Conservation (phyloP, 2,888 invertebrate genomes). For the Neoaliturus tenellus region DNA sequence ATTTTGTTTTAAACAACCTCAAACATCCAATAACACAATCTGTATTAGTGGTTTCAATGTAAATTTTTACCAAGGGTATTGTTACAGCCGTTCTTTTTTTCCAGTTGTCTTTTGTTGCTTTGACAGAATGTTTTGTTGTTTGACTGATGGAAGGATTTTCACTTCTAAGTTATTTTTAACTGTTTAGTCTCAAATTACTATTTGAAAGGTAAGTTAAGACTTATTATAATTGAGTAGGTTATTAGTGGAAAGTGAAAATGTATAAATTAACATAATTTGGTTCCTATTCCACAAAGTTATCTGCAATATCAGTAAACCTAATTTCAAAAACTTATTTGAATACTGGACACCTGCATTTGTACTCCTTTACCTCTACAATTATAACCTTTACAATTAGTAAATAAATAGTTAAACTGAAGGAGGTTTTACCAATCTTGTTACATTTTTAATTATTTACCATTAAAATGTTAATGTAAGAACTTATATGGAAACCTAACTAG, state of each 20-base stretch:
- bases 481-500: not conserved
- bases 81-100: not conserved
- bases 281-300: not conserved
- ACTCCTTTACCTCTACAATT: no score
- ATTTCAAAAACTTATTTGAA: not conserved
- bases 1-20: not conserved
- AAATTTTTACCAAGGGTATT: not conserved
- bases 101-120: conserved; percentile 21
- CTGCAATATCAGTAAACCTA: not conserved
- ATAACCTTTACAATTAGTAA: not conserved
- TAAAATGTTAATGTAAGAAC: not conserved
- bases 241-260: not conserved
- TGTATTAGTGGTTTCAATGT: conserved; percentile 24
- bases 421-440: not conserved
- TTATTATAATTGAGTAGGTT: not conserved
- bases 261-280: not conserved
- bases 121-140: not conserved
- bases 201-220: not conserved
- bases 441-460: not conserved
- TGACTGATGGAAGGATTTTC: no score
- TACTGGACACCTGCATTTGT: not conserved
- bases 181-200: no score
- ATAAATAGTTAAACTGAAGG: not conserved
- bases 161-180: no score
- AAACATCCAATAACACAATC: not conserved